Conservation (phyloP, 2,888 invertebrate species). For the Smittia sp. region DNA sequence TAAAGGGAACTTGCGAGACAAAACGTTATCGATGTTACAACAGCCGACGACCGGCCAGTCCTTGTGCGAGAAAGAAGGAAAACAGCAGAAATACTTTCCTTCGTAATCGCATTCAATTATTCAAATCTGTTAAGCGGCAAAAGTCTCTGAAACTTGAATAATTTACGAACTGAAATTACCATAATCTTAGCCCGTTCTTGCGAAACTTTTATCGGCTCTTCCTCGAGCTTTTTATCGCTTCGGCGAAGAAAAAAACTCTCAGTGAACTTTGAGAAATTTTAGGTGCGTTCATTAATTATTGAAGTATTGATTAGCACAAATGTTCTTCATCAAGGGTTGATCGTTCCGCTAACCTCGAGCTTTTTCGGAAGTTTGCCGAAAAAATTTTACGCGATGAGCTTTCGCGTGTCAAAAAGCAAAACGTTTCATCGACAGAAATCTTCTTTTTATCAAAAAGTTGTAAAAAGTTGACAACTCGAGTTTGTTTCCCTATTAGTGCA, state of each 20-base stretch:
- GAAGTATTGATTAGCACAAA: neutral
- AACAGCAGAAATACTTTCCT: neutral
- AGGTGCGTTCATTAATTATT: neutral
- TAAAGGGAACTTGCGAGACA: neutral
- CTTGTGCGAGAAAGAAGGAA: neutral
- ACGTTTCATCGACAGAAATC: too few relatives aligned
- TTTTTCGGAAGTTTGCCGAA: too few relatives aligned
- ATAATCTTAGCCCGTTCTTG: constrained; percentile 3
- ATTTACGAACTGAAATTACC: constrained; percentile 24
- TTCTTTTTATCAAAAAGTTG: too few relatives aligned
- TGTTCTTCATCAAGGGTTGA: too few relatives aligned
- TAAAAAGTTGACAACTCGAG: too few relatives aligned
- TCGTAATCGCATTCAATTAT: constrained; percentile 34
- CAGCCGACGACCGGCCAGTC: neutral
- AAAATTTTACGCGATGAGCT: too few relatives aligned
- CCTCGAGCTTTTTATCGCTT: neutral
- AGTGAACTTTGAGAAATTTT: neutral
- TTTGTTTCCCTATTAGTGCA: too few relatives aligned
- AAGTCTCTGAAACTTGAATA: constrained; percentile 34
- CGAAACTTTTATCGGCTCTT: neutral
- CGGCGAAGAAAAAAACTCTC: neutral
- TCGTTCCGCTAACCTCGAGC: too few relatives aligned
- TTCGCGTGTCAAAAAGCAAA: too few relatives aligned
- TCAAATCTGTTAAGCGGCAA: constrained; percentile 36
- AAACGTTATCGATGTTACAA: neutral